These are phyloP conservation scores for Mugil cephalus DNA, from an alignment of 2,113 vertebrate species.

Conservation along the genomic window DNA sequence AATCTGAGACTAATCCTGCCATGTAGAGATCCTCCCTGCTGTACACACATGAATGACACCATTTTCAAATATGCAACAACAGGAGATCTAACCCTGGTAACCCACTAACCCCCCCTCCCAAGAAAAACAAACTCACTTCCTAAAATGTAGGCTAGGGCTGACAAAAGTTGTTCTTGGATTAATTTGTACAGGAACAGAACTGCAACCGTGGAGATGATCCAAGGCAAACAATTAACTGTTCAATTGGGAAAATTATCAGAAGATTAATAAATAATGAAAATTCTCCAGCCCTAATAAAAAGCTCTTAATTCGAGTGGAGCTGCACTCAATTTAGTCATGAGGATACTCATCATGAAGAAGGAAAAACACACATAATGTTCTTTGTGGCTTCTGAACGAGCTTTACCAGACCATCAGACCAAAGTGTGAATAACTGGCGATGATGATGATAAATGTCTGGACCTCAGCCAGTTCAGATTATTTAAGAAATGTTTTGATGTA, in stretches of 20 bases:
- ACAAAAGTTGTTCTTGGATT: not conserved
- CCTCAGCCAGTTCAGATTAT: too few relatives aligned
- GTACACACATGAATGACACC: not conserved
- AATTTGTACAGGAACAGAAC: not conserved
- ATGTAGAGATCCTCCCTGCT: not conserved
- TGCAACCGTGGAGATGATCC: not conserved
- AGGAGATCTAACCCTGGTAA: not conserved
- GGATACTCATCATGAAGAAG: not conserved
- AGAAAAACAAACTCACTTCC: not conserved
- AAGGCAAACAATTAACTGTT: too few relatives aligned
- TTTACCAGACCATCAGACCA: too few relatives aligned
- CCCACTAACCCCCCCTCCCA: not conserved
- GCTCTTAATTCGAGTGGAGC: not conserved
- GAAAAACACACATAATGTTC: too few relatives aligned
- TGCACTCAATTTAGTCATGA: not conserved
- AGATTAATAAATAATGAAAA: too few relatives aligned
- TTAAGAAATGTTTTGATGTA: too few relatives aligned
- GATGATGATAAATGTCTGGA: too few relatives aligned
- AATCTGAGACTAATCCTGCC: slow-evolving; percentile 40
- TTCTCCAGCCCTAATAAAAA: too few relatives aligned
- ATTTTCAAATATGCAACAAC: slow-evolving; percentile 13
- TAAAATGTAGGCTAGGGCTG: not conserved
- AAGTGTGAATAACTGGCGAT: too few relatives aligned
- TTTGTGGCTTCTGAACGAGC: too few relatives aligned
- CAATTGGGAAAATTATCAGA: too few relatives aligned